Conservation (phyloP, 2,113 vertebrate genomes). For the Salvator merianae region DNA sequence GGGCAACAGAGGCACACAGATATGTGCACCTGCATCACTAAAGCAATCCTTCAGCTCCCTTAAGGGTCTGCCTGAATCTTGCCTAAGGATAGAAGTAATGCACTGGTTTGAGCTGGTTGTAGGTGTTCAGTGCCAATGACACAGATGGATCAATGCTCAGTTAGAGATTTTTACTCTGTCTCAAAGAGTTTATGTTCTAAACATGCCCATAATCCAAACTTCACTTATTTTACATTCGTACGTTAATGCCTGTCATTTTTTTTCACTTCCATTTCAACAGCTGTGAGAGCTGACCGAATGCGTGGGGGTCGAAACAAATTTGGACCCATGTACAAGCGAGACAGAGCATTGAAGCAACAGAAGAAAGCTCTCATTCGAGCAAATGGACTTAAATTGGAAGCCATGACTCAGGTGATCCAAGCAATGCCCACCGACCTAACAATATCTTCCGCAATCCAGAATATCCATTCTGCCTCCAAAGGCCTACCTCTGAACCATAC, state of each 20-base stretch:
- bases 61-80: no score
- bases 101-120: not conserved
- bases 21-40: no score
- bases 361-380: constrained; percentile 98
- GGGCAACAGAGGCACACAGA: no score
- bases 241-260: constrained; percentile 5
- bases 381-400: constrained; percentile 97
- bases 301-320: constrained; percentile 97
- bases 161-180: not conserved
- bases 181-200: not conserved
- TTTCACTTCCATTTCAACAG: constrained; percentile 64
- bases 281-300: constrained; percentile 97
- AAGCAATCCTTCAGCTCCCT: no score
- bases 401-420: constrained; percentile 97
- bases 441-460: constrained; percentile 96
- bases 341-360: constrained; percentile 96
- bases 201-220: not conserved
- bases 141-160: not conserved
- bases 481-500: constrained; percentile 96
- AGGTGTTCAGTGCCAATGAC: not conserved
- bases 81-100: not conserved
- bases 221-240: not conserved
- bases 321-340: constrained; percentile 99
- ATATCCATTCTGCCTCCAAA: constrained; percentile 96
- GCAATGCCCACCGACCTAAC: constrained; percentile 94